phyloP scores from a whole-genome alignment of 2,888 invertebrate species.

The Erebia palarica region DNA sequence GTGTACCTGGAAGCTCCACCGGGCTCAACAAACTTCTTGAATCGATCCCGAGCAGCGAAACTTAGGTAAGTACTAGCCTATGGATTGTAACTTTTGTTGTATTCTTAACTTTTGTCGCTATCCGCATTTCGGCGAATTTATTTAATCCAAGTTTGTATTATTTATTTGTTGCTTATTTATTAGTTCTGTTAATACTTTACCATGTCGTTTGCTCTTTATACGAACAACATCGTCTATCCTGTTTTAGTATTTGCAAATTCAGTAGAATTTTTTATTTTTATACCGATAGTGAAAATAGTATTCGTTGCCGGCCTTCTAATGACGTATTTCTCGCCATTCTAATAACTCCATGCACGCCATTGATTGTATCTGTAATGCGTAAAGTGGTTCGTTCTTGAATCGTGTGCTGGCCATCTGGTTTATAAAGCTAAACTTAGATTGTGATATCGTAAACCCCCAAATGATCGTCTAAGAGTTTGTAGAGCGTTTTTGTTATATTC shows the following conservation, averaged over 20 bases:
- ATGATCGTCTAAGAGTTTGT: slow-evolving; percentile 70
- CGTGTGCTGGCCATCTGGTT: slow-evolving; percentile 79
- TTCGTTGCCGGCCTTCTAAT: not conserved
- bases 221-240: not conserved
- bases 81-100: slow-evolving; percentile 15
- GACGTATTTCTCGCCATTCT: not conserved
- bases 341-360: slow-evolving; percentile 13
- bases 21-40: slow-evolving; percentile 48
- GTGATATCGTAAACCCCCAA: slow-evolving; percentile 78
- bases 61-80: slow-evolving; percentile 45
- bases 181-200: not conserved
- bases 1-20: slow-evolving; percentile 51
- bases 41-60: slow-evolving; percentile 52
- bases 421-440: slow-evolving; percentile 81
- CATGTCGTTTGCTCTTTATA: not conserved
- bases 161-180: not conserved
- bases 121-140: slow-evolving; percentile 46
- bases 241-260: not conserved
- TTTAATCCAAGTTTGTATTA: not conserved
- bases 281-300: not conserved
- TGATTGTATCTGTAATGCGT: slow-evolving; percentile 44
- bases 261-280: not conserved
- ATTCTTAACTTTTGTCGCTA: not conserved
- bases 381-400: slow-evolving; percentile 60
- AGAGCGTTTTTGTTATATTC: slow-evolving; percentile 46